A percentile compares a stretch with the other conserved stretches of the same genome.
Evolutionary conservation across 2,888 invertebrate species (phyloP).

Genomic region (Drosophila suboccidentalis): DNA sequence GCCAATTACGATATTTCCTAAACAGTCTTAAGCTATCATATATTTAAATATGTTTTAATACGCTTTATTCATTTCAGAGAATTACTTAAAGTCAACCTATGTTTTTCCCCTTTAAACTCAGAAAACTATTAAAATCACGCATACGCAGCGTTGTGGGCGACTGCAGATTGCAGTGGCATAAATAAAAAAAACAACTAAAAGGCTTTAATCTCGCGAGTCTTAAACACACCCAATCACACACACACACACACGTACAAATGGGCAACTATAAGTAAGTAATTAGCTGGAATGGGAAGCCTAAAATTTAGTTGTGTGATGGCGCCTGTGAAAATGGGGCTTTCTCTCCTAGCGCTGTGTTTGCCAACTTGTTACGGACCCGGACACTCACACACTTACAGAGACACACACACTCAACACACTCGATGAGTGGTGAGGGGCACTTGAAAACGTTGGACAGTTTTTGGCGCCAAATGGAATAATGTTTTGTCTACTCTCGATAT

Average conservation of each 20-base stretch:
- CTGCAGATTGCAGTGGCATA: background rate
- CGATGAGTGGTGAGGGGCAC: slow-evolving; percentile 18
- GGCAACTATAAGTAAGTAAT: background rate
- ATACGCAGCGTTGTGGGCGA: background rate
- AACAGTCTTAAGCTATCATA: background rate
- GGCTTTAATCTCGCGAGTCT: background rate
- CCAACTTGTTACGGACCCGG: slow-evolving; percentile 70
- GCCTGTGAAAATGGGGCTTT: slow-evolving; percentile 38
- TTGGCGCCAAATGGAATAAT: slow-evolving; percentile 71
- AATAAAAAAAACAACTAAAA: background rate
- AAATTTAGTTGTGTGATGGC: slow-evolving; percentile 19
- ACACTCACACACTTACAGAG: slow-evolving; percentile 23
- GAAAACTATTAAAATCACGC: background rate
- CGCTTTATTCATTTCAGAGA: background rate
- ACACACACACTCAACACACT: slow-evolving; percentile 10
- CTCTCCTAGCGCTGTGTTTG: slow-evolving; percentile 39
- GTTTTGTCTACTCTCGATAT: slow-evolving; percentile 35
- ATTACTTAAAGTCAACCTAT: background rate
- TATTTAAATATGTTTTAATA: background rate
- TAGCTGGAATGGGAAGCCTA: slow-evolving; percentile 7
- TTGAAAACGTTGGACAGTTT: slow-evolving; percentile 42
- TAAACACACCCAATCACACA: slow-evolving; percentile 6
- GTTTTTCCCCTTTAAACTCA: background rate
- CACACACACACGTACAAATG: slow-evolving; percentile 2
- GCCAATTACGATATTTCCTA: background rate